Conservation (phyloP, 2,888 invertebrate species). For the Yponomeuta cagnagella region DNA sequence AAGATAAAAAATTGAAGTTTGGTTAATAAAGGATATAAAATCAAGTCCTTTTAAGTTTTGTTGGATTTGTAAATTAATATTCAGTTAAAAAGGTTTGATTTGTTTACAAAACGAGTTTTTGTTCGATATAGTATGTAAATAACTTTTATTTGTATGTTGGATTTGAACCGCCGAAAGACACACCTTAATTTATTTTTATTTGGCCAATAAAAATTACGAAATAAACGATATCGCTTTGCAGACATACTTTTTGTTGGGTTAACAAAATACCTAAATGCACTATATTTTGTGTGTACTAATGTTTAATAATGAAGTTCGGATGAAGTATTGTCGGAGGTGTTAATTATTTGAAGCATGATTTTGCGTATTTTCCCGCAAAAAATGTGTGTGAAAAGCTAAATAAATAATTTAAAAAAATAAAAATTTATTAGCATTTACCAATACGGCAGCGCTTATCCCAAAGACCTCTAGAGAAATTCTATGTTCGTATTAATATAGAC, state of each 20-base stretch:
- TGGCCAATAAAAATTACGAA: slow-evolving; percentile 31
- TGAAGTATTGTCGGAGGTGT: too few relatives aligned
- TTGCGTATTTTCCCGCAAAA: slow-evolving; percentile 37
- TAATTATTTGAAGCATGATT: neutral
- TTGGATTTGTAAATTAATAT: too few relatives aligned
- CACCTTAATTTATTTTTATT: slow-evolving; percentile 20
- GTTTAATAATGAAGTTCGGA: neutral
- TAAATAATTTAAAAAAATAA: slow-evolving; percentile 46
- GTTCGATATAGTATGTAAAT: neutral
- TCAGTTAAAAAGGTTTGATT: too few relatives aligned
- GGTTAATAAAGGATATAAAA: too few relatives aligned
- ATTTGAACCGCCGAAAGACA: slow-evolving; percentile 26
- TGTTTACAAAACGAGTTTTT: too few relatives aligned
- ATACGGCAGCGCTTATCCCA: slow-evolving; percentile 64
- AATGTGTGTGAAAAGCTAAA: slow-evolving; percentile 55
- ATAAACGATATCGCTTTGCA: slow-evolving; percentile 40
- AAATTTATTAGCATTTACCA: slow-evolving; percentile 73
- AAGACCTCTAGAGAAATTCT: slow-evolving; percentile 41
- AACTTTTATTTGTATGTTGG: neutral
- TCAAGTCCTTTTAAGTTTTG: too few relatives aligned
- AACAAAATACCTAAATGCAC: neutral
- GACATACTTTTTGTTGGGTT: slow-evolving; percentile 58
- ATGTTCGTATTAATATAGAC: neutral
- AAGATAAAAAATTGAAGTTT: neutral
- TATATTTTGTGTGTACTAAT: slow-evolving; percentile 22